Percentiles rank a stretch among this genome's conserved stretches.
Evolutionary conservation across 1,140 invertebrate genomes (phyloP).

Genomic region (Uloborus diversus): DNA sequence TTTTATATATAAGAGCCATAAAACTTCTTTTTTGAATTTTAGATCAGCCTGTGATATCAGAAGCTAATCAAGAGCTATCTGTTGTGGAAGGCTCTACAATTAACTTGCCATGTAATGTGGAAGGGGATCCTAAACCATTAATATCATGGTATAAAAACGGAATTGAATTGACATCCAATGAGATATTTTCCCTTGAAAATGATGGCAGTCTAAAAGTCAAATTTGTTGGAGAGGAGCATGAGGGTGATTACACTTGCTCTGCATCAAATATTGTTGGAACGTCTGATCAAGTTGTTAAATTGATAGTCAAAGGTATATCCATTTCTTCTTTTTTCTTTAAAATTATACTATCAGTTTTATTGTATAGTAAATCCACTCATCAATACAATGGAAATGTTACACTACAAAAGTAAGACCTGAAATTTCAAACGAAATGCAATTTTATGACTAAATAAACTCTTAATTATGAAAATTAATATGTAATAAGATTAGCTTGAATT

Average conservation of each 20-base stretch:
- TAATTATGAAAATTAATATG: background rate
- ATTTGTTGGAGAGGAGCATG: conserved; percentile 63
- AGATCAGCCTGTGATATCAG: conserved; percentile 54
- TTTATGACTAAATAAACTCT: background rate
- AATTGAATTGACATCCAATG: conserved; percentile 58
- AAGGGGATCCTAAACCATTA: conserved; percentile 57
- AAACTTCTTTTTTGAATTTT: background rate
- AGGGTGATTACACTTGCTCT: conserved; percentile 64
- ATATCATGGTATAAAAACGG: conserved; percentile 45
- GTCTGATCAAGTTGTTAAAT: conserved; percentile 59
- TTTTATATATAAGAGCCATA: too few relatives aligned
- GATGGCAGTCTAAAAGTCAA: conserved; percentile 66
- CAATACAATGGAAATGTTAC: too few relatives aligned
- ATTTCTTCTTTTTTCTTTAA: background rate
- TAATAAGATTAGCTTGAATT: too few relatives aligned
- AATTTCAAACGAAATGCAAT: background rate
- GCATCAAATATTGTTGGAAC: conserved; percentile 64
- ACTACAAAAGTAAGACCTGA: background rate
- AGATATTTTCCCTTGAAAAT: background rate
- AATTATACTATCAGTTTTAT: background rate
- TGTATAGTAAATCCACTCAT: too few relatives aligned
- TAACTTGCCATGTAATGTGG: conserved; percentile 55
- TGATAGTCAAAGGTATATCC: conserved; percentile 61
- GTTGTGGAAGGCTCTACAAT: conserved; percentile 16
- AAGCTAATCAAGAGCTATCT: conserved; percentile 57